Percentiles rank a stretch among this genome's conserved stretches.
Evolutionary conservation across 2,797 vertebrate species (phyloP).

Genomic region (Siniperca scherzeri): DNA sequence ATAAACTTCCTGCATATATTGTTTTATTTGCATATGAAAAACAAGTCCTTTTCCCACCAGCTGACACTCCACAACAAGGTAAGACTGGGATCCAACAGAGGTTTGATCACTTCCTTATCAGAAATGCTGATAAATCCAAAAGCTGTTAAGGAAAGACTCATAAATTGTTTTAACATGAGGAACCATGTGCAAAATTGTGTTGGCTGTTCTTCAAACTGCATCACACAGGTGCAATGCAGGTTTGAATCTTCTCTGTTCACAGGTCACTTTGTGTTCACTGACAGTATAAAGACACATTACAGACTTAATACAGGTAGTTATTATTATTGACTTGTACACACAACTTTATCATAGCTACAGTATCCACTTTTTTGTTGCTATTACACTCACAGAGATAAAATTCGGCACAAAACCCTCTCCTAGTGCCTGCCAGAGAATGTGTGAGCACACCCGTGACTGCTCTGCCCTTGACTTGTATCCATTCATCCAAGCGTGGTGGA

Average conservation of each 20-base stretch:
- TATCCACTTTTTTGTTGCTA: slow-evolving; percentile 4
- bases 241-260: slow-evolving; percentile 2
- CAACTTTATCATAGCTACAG: slow-evolving; percentile 28
- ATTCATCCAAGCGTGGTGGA: slow-evolving; percentile 82
- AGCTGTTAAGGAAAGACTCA: background rate
- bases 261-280: background rate
- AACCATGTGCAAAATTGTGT: slow-evolving; percentile 44
- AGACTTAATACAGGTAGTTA: slow-evolving; percentile 6
- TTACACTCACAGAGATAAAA: slow-evolving; percentile 20
- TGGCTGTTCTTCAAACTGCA: slow-evolving; percentile 24
- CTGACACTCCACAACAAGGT: background rate
- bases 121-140: background rate
- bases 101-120: slow-evolving; percentile 3
- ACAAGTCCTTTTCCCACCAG: background rate
- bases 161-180: background rate
- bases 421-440: slow-evolving; percentile 61
- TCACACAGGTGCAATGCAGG: background rate
- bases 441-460: slow-evolving; percentile 72
- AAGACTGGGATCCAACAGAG: background rate
- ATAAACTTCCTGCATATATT: slow-evolving; percentile 6
- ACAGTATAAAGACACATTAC: background rate
- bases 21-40: slow-evolving; percentile 22
- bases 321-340: slow-evolving; percentile 12
- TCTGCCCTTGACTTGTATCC: slow-evolving; percentile 85
- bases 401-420: slow-evolving; percentile 41